These are phyloP conservation scores for Spicauda simplicius DNA, from an alignment of 2,888 invertebrate genomes.

Conservation along the genomic window DNA sequence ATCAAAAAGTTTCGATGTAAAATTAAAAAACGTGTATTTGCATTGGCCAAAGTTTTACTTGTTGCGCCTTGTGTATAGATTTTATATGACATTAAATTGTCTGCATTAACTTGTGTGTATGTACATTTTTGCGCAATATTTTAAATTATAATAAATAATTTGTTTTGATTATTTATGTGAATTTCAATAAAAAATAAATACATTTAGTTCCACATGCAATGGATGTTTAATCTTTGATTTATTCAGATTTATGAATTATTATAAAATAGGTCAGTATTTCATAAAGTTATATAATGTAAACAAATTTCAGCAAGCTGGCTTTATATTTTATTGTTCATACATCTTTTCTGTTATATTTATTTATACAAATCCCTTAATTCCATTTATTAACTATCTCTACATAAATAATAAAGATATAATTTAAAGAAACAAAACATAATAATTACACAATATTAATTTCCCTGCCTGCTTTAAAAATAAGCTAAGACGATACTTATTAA, in stretches of 20 bases:
- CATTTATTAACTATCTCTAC: constrained; percentile 37
- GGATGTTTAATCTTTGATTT: neutral
- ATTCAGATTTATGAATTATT: neutral
- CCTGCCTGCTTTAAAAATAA: constrained; percentile 9
- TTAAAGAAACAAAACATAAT: constrained; percentile 21
- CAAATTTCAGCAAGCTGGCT: constrained; percentile 12
- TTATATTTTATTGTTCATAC: constrained; percentile 13
- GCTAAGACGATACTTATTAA: constrained; percentile 12
- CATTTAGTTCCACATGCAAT: neutral
- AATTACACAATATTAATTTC: constrained; percentile 15
- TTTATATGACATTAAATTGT: constrained; percentile 10
- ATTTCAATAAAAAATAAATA: neutral
- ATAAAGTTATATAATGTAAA: constrained; percentile 8
- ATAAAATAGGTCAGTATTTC: neutral
- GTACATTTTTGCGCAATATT: constrained; percentile 1
- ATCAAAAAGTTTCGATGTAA: constrained; percentile 82
- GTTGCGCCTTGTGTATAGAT: constrained; percentile 24
- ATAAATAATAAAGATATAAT: constrained; percentile 66
- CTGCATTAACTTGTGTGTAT: constrained; percentile 6
- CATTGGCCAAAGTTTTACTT: constrained; percentile 43
- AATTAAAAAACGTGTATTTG: constrained; percentile 72
- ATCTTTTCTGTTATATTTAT: constrained; percentile 23
- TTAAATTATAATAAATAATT: neutral
- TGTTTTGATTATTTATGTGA: neutral
- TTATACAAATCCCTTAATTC: constrained; percentile 34